phyloP scores from a whole-genome alignment of 1,140 invertebrate species.

The Drosophila teissieri region DNA sequence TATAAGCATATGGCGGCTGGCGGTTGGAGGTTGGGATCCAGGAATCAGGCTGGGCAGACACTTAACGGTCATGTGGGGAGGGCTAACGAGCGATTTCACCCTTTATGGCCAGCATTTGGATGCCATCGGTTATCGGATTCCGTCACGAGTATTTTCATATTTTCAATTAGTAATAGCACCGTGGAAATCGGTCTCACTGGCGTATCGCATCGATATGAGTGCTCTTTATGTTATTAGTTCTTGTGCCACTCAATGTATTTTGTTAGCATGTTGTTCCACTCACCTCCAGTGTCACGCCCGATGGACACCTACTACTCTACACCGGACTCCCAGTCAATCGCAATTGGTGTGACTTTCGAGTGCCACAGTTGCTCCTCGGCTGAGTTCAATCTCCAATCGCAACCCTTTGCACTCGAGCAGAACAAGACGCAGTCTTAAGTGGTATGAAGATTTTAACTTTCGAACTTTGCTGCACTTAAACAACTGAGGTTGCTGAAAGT shows the following conservation, averaged over 20 bases:
- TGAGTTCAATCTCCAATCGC: too few species aligned
- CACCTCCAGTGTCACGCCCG: conserved; percentile 5
- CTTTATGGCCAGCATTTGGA: conserved; percentile 5
- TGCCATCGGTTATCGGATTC: not conserved
- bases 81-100: conserved; percentile 26
- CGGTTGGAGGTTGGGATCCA: not conserved
- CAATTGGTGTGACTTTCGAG: conserved; percentile 23
- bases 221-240: conserved; percentile 26
- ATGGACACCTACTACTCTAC: conserved; percentile 20
- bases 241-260: not conserved
- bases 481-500: too few species aligned
- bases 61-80: conserved; percentile 11
- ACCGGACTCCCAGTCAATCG: conserved; percentile 12
- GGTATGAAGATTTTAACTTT: conserved; percentile 18
- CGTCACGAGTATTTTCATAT: conserved; percentile 13
- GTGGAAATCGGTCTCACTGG: conserved; percentile 3
- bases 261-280: not conserved
- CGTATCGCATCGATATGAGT: conserved; percentile 12
- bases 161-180: conserved; percentile 37
- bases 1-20: conserved; percentile 21
- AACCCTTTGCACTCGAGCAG: conserved; percentile 28
- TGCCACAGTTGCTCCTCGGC: not conserved
- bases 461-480: conserved; percentile 8
- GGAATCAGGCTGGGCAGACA: conserved; percentile 16
- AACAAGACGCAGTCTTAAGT: conserved; percentile 24